Evolutionary conservation across 2,113 vertebrate genomes (phyloP).

Genomic region (Equus quagga): DNA sequence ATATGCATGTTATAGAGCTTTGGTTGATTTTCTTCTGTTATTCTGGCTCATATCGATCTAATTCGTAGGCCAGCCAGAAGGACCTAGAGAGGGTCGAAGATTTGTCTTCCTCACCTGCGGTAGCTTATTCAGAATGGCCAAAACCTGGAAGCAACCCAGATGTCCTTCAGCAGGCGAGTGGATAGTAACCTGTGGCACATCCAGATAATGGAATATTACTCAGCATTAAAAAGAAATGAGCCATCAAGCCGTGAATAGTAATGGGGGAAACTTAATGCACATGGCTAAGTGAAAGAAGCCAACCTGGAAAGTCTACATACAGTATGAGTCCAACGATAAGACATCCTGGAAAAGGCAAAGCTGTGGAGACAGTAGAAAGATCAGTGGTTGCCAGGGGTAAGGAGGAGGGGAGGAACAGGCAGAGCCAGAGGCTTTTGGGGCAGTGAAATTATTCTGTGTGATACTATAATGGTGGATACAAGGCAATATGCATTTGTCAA

Average conservation of each 20-base stretch:
- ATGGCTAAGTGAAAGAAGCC: neutral
- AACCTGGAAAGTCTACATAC: neutral
- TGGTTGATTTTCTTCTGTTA: no score
- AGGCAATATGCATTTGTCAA: neutral
- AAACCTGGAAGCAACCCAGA: neutral
- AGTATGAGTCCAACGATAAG: neutral
- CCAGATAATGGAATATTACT: neutral
- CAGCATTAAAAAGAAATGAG: neutral
- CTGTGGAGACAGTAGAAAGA: neutral
- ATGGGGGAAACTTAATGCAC: neutral
- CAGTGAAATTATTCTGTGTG: neutral
- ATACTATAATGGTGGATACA: neutral
- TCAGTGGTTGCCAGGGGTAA: neutral
- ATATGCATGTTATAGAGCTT: no score
- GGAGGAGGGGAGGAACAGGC: neutral
- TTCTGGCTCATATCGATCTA: no score
- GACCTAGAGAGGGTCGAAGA: no score
- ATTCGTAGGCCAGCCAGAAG: no score
- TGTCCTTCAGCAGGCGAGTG: neutral
- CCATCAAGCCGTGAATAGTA: neutral
- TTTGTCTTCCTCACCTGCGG: no score
- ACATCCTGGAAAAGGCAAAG: neutral
- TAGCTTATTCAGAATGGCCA: neutral
- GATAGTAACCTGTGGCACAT: neutral
- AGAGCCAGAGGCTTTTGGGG: neutral